Evolutionary conservation across 2,888 invertebrate genomes (phyloP).

Genomic region (Tenodera sinensis): DNA sequence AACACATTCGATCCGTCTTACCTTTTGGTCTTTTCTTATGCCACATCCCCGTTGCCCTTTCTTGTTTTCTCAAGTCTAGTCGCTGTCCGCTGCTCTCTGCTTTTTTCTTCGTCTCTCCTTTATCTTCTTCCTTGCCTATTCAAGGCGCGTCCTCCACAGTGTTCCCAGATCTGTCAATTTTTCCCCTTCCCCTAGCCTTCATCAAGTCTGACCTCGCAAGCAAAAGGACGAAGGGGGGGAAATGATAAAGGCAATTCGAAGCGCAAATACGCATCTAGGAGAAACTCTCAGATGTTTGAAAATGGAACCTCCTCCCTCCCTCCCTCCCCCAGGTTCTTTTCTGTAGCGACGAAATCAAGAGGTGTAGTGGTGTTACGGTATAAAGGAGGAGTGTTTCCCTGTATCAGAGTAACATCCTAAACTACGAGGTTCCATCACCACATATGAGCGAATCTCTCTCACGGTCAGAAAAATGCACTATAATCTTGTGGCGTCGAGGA

Average conservation of each 20-base stretch:
- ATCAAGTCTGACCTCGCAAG: slow-evolving; percentile 5
- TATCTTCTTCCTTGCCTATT: neutral
- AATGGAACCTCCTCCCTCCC: neutral
- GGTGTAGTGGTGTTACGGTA: neutral
- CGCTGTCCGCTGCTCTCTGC: neutral
- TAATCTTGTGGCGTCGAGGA: no score
- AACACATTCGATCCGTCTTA: neutral
- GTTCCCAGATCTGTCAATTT: slow-evolving; percentile 13
- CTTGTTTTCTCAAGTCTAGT: neutral
- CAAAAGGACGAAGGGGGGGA: neutral
- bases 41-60: neutral
- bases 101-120: neutral
- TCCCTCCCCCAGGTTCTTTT: neutral
- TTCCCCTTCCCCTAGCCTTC: neutral
- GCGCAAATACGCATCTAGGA: slow-evolving; percentile 1
- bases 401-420: no score
- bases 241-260: slow-evolving; percentile 9
- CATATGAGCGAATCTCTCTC: no score
- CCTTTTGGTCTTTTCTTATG: neutral
- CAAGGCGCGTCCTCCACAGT: neutral
- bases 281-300: neutral
- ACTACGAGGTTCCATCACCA: no score
- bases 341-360: neutral
- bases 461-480: no score
- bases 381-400: no score